Evolutionary conservation across 1,140 invertebrate species (phyloP), one percentile per base, ranked within the genome.

Genomic region (Aporrectodea caliginosa): DNA sequence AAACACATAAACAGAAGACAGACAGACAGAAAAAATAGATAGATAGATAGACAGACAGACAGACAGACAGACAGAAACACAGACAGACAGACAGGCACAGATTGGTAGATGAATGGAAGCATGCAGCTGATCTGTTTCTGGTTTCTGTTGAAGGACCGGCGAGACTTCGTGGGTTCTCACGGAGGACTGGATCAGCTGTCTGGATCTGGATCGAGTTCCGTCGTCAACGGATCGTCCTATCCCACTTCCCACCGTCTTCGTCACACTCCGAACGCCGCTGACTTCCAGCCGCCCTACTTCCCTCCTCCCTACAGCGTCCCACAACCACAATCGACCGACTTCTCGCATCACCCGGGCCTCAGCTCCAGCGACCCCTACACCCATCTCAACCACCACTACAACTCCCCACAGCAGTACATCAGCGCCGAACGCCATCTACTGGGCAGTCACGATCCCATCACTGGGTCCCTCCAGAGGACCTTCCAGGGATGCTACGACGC

Each of bases 271-370:
- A 76, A 76, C 43, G 29, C 43, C 12, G 33, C 73, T 33, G 75
- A 76, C 29, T 76, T 76, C 43, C 75, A 76, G 43, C 75, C 75
- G 30, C 75, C 75, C 35, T 76, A 76, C 75, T 76, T 76, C 16
- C 75, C 75, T 27, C 75, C 75, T 32, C 75, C 75, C 31, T 76
- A 76, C 43, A 35, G n/a, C n/a, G 1, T 58, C 12, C 35, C 75
- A 22, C 75, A 76, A 43, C 75, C 75, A n/a, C 75, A 76, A 6
- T 76, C 75, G 1, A 14, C 75, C 35, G 75, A 76, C 16, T 27
- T 58, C 29, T 43, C 75, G 27, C 22, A 58, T 22, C 43, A 58
- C 43, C 43, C 22, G 43, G 43, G 43, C 6, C 43, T 58, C 6
- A 58, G 16, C 1, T 1, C 34, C 0, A 27, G 2, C 16, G 73